Evolutionary conservation across 2,113 vertebrate species (phyloP), one percentile per base, ranked within the genome.

Genomic region (Pygoscelis antarcticus): DNA sequence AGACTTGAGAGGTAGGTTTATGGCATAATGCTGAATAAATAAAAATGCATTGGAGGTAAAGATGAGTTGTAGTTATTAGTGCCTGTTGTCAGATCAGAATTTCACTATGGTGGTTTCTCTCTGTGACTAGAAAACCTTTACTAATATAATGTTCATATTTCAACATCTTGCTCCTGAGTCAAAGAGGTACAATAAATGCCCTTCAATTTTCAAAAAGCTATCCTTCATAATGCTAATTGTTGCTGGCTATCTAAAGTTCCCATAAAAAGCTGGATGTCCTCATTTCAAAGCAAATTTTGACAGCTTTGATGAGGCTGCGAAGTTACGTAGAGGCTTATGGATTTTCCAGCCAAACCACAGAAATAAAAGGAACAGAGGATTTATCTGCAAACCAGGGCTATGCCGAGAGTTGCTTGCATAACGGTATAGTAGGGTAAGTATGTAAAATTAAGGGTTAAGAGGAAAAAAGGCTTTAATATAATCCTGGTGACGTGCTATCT

Each of bases 261-360:
- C 49, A 64, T 69, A 42, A 72, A 92, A 76, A 77, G 62, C 58
- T 77, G 55, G 16, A 8, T 76, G 17, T 82, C 44, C 51, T 86
- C 15, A 47, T 81, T 82, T 76, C 76, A 77, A 65, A 72, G 65
- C 38, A 83, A 71, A 54, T 89, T 89, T 49, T 57, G 87, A 44
- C 42, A 44, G 89, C 69, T 97, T 77, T 93, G 89, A 76, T 86
- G 90, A 87, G 83, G 58, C 71, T 91, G 76, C 0, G 0, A 65
- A 77, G 68, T 87, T 94, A 38, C n/a, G 40, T 6, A 49, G 69
- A 74, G 49, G 46, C 46, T 89, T 65, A 30, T 9, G 72, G 93
- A 54, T 91, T 89, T 95, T 89, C 84, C 83, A 94, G 83, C 55
- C 76, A 91, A 93, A 46, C 54, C 54, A 74, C 77, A 90, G 83